These are phyloP conservation scores for Bradypodion ventrale DNA, from an alignment of 2,797 vertebrate genomes.

Conservation along the genomic window DNA sequence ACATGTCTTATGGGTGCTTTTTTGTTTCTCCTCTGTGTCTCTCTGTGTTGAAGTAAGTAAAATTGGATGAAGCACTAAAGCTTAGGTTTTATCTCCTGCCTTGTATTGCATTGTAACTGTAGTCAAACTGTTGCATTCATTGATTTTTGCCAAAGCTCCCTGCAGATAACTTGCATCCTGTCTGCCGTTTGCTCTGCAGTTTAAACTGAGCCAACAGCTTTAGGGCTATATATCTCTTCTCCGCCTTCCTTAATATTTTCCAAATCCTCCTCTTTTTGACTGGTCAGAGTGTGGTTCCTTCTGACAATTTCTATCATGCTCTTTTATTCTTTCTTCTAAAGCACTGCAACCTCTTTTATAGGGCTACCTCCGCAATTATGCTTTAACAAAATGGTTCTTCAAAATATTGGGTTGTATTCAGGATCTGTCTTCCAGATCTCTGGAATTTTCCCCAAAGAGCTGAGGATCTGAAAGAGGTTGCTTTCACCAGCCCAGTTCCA, in stretches of 20 bases:
- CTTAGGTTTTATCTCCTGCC: background rate
- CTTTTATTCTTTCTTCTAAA: background rate
- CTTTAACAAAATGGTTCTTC: background rate
- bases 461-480: background rate
- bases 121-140: background rate
- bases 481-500: background rate
- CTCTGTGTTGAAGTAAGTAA: background rate
- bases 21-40: background rate
- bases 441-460: no score
- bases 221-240: background rate
- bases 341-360: fast-evolving
- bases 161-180: background rate
- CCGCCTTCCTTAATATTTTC: background rate
- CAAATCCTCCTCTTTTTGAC: background rate
- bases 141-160: background rate
- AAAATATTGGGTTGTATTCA: background rate
- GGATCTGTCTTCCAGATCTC: background rate
- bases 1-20: constrained; percentile 9
- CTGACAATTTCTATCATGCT: background rate
- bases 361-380: background rate
- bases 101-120: background rate
- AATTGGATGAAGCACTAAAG: constrained; percentile 13
- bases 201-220: constrained; percentile 28
- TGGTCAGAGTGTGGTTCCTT: background rate
- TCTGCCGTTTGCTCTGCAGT: constrained; percentile 11